Percentiles rank a stretch among this genome's conserved stretches.
phyloP scores from a whole-genome alignment of 2,888 invertebrate genomes.

The Dolichomitus sp. region DNA sequence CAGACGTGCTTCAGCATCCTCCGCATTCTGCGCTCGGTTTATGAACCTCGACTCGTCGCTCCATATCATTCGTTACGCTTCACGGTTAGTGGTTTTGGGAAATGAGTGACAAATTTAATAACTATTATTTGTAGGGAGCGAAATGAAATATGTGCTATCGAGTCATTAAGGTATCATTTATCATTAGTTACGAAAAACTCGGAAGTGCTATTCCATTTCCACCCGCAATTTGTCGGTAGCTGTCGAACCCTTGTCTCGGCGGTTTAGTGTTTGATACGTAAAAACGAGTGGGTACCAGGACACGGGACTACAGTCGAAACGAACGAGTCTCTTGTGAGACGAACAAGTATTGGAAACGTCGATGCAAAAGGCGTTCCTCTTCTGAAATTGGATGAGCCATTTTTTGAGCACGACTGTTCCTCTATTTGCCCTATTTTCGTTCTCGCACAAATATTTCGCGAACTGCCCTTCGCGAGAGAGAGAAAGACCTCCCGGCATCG shows the following conservation, averaged over 20 bases:
- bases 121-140: background rate
- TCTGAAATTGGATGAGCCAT: slow-evolving; percentile 53
- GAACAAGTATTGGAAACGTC: slow-evolving; percentile 29
- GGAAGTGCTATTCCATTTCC: background rate
- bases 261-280: slow-evolving; percentile 24
- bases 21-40: background rate
- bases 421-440: slow-evolving; percentile 25
- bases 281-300: background rate
- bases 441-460: slow-evolving; percentile 45
- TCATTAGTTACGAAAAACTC: background rate
- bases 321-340: background rate
- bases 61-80: slow-evolving; percentile 25
- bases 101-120: slow-evolving; percentile 34
- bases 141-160: too few relatives aligned
- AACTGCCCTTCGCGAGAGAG: slow-evolving; percentile 8
- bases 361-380: slow-evolving; percentile 29
- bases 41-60: slow-evolving; percentile 4
- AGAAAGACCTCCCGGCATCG: slow-evolving; percentile 29
- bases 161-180: background rate
- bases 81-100: slow-evolving; percentile 10
- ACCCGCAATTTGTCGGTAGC: background rate
- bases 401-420: slow-evolving; percentile 15
- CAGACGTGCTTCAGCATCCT: background rate
- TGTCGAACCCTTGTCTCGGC: slow-evolving; percentile 8
- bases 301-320: background rate